These are phyloP conservation scores for Carettochelys insculpta DNA, from an alignment of 2,113 vertebrate genomes.

Conservation along the genomic window DNA sequence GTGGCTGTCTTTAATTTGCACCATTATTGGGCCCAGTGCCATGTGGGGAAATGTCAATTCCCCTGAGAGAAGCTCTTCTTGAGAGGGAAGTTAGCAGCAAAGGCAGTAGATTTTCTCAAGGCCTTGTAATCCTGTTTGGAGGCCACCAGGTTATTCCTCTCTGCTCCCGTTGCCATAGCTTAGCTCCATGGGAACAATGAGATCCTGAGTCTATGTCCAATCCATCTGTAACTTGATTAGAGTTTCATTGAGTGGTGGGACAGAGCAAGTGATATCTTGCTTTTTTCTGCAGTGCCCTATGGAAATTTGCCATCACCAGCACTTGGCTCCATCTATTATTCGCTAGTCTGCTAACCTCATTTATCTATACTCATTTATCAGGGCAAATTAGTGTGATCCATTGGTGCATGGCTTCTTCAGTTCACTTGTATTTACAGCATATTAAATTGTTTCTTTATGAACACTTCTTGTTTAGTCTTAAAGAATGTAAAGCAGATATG, in stretches of 20 bases:
- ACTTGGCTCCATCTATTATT: neutral
- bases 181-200: neutral
- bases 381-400: neutral
- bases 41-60: neutral
- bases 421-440: neutral
- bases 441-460: neutral
- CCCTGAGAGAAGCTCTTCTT: neutral
- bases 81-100: neutral
- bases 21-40: neutral
- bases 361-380: neutral
- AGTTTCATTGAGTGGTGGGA: accelerated
- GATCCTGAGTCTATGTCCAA: neutral
- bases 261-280: neutral
- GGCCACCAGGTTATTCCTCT: neutral
- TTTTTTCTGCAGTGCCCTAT: accelerated
- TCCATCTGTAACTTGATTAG: neutral
- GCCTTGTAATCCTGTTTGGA: neutral
- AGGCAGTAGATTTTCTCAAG: neutral
- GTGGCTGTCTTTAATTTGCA: neutral
- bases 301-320: neutral
- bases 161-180: neutral
- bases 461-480: neutral
- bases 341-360: neutral
- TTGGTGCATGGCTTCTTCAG: neutral
- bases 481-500: accelerated